Evolutionary conservation across 2,113 vertebrate genomes (phyloP).

Genomic region (Dissostichus mawsoni): DNA sequence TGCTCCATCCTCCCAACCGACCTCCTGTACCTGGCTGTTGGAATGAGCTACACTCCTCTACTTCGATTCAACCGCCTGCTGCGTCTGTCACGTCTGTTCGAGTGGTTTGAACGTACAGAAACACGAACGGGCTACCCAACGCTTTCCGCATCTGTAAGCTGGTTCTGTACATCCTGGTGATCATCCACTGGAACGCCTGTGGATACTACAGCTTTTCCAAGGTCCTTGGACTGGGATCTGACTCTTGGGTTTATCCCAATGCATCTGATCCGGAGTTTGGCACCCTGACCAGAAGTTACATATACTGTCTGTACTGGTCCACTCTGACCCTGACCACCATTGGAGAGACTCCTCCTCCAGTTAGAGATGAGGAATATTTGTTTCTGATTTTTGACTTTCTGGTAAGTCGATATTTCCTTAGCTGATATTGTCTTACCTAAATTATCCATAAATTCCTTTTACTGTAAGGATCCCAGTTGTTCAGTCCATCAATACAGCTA

Average conservation of each 20-base stretch:
- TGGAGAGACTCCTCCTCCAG: slow-evolving; percentile 93
- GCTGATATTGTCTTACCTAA: not conserved
- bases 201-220: slow-evolving; percentile 97
- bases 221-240: slow-evolving; percentile 92
- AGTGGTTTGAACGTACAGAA: slow-evolving; percentile 94
- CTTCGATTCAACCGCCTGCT: slow-evolving; percentile 95
- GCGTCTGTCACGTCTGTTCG: slow-evolving; percentile 93
- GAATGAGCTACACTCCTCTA: slow-evolving; percentile 87
- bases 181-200: slow-evolving; percentile 99
- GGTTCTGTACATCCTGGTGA: slow-evolving; percentile 94
- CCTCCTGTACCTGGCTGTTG: slow-evolving; percentile 87
- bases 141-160: slow-evolving; percentile 93
- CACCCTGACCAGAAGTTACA: slow-evolving; percentile 87
- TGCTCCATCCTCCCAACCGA: slow-evolving; percentile 93
- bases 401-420: slow-evolving; percentile 57
- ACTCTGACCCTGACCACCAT: slow-evolving; percentile 97
- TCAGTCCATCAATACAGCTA: not conserved
- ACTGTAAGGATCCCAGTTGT: not conserved
- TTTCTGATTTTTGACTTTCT: slow-evolving; percentile 97
- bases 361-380: slow-evolving; percentile 93
- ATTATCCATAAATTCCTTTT: not conserved
- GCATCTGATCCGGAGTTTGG: slow-evolving; percentile 90
- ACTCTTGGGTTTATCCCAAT: slow-evolving; percentile 97
- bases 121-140: slow-evolving; percentile 93
- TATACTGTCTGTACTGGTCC: slow-evolving; percentile 98